Evolutionary conservation across 1,140 invertebrate species (phyloP), one percentile per base, ranked within the genome.

Genomic region (Drosophila albomicans): DNA sequence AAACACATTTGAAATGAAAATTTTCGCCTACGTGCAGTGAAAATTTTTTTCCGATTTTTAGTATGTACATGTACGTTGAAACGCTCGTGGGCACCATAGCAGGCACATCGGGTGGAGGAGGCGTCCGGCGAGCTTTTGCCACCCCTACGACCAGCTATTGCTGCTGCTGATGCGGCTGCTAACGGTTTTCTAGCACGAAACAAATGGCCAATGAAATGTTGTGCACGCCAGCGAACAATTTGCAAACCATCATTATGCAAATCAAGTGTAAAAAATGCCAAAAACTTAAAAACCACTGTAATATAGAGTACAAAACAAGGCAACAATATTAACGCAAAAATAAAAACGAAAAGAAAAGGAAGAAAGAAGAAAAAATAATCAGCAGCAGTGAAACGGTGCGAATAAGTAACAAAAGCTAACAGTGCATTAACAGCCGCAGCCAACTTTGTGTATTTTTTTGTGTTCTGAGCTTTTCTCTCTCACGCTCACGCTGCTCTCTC

Each of bases 11-110:
- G 48, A 78, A 84, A 66, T 45, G 48, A 78, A 84, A 81, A 59
- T 89, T 81, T 89, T 90, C 82, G 75, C 78, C 75, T 69, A 85
- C 81, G 68, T 89, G 78, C 54, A 79, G 85, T 89, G 85, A 85
- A 89, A 76, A 85, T 57, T 85, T 85, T 84, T 90, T 25, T 77
- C 81, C 78, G 79, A 91, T 86, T 91, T 91, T 92, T 91, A 92
- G 91, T 92, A 92, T 92, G 91, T 92, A 92, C 90, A 91, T 91
- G 89, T 82, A 91, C 90, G 81, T 91, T 82, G 79, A 68, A 75
- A 62, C 73, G 79, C 69, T 86, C 75, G 81, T 85, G 73, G 86
- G 79, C 85, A 77, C 78, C 78, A 69, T 11, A 70, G 61, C 63
- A 66, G 63, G 20, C 20, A 25, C 51, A 54, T 81, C 78, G 78